phyloP scores from a whole-genome alignment of 2,797 vertebrate genomes.

The Sphaeramia orbicularis region DNA sequence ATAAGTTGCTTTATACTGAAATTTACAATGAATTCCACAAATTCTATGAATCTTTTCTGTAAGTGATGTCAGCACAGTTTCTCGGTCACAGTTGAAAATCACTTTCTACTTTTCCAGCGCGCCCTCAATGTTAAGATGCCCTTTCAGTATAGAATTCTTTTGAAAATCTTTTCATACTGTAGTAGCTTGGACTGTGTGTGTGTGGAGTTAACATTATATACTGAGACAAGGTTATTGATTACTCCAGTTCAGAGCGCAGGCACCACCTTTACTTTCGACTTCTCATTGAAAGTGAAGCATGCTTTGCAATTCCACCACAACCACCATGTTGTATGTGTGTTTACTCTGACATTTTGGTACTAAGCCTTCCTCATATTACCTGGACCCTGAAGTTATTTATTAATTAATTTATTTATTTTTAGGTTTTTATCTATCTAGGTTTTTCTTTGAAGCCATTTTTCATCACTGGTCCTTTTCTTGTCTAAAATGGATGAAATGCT shows the following conservation, averaged over 20 bases:
- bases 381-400: background rate
- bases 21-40: slow-evolving; percentile 4
- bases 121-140: slow-evolving; percentile 10
- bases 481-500: slow-evolving; percentile 5
- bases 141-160: slow-evolving; percentile 17
- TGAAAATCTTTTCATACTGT: slow-evolving; percentile 5
- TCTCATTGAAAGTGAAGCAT: slow-evolving; percentile 3
- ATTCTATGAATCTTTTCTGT: slow-evolving; percentile 10
- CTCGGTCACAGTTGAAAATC: background rate
- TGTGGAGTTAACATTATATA: slow-evolving; percentile 19
- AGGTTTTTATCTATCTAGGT: background rate
- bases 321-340: background rate
- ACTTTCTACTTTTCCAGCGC: slow-evolving; percentile 1
- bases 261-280: slow-evolving; percentile 15
- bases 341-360: background rate
- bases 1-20: slow-evolving; percentile 2
- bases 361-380: background rate
- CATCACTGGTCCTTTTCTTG: background rate
- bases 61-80: slow-evolving; percentile 12
- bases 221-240: slow-evolving; percentile 33
- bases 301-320: background rate
- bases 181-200: background rate
- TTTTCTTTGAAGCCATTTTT: background rate
- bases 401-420: background rate
- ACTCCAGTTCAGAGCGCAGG: slow-evolving; percentile 5